Evolutionary conservation across 2,888 invertebrate genomes (phyloP), one percentile per base, ranked within the genome.

Genomic region (Fragum sueziense): DNA sequence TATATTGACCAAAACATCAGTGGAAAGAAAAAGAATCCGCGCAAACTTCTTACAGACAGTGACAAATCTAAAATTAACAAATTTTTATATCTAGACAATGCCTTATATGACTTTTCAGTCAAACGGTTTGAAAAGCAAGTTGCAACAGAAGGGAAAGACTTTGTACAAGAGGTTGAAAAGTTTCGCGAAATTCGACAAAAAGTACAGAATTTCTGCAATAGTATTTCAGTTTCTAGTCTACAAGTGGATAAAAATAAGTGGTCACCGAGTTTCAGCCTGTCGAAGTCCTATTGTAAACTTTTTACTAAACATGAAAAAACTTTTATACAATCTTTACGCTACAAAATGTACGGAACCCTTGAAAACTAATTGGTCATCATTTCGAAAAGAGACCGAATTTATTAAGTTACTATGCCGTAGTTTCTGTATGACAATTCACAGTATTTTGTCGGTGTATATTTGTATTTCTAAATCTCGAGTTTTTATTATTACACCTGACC

Each of bases 271-370:
- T 84, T 80, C 70, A 51, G 27, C 0, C 25, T 84, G 14, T 69
- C 76, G 6, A 71, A 71, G 65, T 11, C n/a, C 6, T 78, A 84
- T 57, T 84, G 84, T 70, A 68, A 59, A 27, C 22, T 76, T 37
- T 78, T 76, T 71, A n/a, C 25, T 70, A 74, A 57, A 54, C 76
- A 80, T 52, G 84, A 84, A 61, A 80, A 78, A 51, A 76, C 73
- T 9, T 69, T 76, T 0, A 79, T 84, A 54, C 82, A 79, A 37
- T 73, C 65, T 57, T 68, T 76, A 27, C 69, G 82, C 27, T n/a
- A 74, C n/a, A 47, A 74, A 70, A 69, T 76, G 69, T 82, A 82
- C 37, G 82, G 82, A 0, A 70, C 71, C 9, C 20, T 76, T 22
- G 72, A 82, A n/a, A 82, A 82, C 34, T 82, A 61, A 73, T 37